Conservation (phyloP, 2,797 vertebrate species). For the Miopithecus talapoin region DNA sequence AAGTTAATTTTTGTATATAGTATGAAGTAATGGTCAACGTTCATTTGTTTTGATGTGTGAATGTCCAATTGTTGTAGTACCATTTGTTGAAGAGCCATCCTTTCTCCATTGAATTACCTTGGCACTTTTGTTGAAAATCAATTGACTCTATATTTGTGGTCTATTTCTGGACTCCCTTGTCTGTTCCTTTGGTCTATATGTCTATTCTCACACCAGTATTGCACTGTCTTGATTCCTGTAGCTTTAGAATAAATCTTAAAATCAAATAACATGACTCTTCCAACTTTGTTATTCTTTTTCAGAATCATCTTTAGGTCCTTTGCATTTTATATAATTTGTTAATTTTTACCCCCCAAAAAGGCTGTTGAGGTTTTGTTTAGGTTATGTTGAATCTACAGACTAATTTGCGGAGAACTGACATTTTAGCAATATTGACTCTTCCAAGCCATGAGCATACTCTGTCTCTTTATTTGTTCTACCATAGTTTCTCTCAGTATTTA, state of each 20-base stretch:
- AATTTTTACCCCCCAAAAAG: neutral
- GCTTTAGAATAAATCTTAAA: constrained; percentile 43
- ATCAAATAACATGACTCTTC: neutral
- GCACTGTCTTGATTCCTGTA: neutral
- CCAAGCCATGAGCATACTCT: neutral
- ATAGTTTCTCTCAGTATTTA: constrained; percentile 2
- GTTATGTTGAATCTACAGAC: neutral
- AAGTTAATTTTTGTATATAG: neutral
- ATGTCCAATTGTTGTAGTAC: neutral
- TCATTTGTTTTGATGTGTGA: neutral
- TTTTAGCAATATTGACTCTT: neutral
- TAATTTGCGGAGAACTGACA: neutral
- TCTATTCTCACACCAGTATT: neutral
- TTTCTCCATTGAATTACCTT: neutral
- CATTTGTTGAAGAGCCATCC: neutral
- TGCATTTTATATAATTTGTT: neutral
- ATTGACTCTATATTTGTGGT: neutral
- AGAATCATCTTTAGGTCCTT: neutral
- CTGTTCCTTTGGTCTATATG: neutral
- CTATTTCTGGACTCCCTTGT: neutral
- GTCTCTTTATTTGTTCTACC: neutral
- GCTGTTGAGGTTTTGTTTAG: neutral
- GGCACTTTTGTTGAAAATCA: neutral
- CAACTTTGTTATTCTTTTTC: neutral
- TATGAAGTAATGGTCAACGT: neutral